Evolutionary conservation across 2,797 vertebrate species (phyloP).

Genomic region (Chiroxiphia lanceolata): DNA sequence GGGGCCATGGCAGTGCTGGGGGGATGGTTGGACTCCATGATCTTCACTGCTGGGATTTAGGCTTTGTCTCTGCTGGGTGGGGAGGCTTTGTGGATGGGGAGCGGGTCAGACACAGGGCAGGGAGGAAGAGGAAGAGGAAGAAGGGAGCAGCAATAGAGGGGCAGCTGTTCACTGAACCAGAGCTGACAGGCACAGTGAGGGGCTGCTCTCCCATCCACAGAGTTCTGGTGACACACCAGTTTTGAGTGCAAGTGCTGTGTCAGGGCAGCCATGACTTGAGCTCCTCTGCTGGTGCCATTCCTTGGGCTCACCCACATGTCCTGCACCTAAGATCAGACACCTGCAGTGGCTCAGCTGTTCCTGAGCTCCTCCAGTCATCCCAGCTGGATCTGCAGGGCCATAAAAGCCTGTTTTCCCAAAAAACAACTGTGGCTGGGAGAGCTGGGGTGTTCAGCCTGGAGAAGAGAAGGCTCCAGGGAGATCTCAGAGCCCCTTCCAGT

Average conservation of each 20-base stretch:
- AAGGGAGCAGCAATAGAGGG: background rate
- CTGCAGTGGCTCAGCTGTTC: background rate
- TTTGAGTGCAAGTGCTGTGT: background rate
- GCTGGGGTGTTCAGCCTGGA: background rate
- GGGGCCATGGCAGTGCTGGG: background rate
- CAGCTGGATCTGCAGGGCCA: background rate
- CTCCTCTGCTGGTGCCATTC: background rate
- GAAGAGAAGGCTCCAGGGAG: background rate
- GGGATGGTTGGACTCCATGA: background rate
- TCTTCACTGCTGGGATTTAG: background rate
- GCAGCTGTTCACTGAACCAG: background rate
- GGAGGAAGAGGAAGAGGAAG: background rate
- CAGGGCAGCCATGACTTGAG: background rate
- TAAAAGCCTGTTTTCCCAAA: background rate
- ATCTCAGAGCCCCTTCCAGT: background rate
- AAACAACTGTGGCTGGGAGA: background rate
- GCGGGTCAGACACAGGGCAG: accelerated
- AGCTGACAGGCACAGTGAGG: background rate
- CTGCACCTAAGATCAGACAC: background rate
- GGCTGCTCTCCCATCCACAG: background rate
- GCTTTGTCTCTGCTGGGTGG: background rate
- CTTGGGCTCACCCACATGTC: background rate
- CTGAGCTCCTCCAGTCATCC: background rate
- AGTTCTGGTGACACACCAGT: background rate
- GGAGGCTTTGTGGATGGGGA: background rate